Conservation (phyloP, 2,888 invertebrate genomes). For the Agrotis puta region DNA sequence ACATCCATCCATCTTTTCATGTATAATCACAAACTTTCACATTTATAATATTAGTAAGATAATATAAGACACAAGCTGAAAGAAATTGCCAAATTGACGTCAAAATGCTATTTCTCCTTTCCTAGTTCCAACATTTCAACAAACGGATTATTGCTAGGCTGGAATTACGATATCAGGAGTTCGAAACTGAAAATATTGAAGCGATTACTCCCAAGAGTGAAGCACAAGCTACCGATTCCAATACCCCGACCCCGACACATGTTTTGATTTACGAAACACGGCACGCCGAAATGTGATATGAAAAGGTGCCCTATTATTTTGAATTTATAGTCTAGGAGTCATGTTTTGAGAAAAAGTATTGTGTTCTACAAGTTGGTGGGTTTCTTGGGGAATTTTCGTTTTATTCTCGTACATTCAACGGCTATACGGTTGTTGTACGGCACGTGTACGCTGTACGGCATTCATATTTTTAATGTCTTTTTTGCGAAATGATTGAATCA, state of each 20-base stretch:
- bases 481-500: no score
- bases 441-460: no score
- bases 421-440: no score
- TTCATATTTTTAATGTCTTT: no score
- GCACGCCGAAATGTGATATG: slow-evolving; percentile 5
- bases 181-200: slow-evolving; percentile 47
- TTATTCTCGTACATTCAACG: background rate
- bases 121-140: slow-evolving; percentile 17
- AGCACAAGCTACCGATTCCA: slow-evolving; percentile 37
- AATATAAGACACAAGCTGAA: no score
- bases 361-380: background rate
- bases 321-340: slow-evolving; percentile 35
- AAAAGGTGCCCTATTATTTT: slow-evolving; percentile 40
- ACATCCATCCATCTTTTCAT: no score
- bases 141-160: slow-evolving; percentile 19
- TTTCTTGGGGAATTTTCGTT: background rate
- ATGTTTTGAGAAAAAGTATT: slow-evolving; percentile 22
- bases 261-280: slow-evolving; percentile 53
- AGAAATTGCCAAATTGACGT: no score
- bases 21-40: no score
- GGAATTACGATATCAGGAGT: slow-evolving; percentile 33
- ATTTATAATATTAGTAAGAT: no score
- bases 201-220: slow-evolving; percentile 50
- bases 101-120: background rate
- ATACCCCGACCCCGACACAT: slow-evolving; percentile 46